These are phyloP conservation scores for Trisateles emortualis DNA, from an alignment of 2,888 invertebrate species.

Conservation along the genomic window DNA sequence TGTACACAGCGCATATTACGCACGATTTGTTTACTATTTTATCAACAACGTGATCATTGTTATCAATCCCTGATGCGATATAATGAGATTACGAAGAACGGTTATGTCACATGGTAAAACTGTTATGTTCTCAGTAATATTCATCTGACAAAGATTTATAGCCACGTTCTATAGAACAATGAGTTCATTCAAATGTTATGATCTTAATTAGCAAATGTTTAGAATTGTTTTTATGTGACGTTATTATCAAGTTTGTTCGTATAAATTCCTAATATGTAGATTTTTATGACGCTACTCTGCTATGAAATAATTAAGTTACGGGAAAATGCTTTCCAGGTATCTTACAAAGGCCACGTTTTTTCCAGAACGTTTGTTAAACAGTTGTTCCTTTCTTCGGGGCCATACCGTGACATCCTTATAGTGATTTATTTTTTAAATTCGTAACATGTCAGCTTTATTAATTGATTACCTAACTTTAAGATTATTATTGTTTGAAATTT, in stretches of 20 bases:
- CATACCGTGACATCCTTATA: too few species aligned
- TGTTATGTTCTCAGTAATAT: conserved; percentile 36
- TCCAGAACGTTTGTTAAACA: too few species aligned
- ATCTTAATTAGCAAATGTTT: background rate
- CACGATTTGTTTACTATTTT: conserved; percentile 49
- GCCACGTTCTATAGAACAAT: background rate
- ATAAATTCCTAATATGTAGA: too few species aligned
- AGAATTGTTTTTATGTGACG: background rate
- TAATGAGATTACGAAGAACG: conserved; percentile 51
- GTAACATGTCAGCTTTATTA: too few species aligned
- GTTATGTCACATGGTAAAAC: conserved; percentile 42
- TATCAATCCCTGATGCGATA: conserved; percentile 45
- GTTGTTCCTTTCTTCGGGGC: too few species aligned
- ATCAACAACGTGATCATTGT: conserved; percentile 49
- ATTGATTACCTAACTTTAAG: too few species aligned
- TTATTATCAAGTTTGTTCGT: background rate
- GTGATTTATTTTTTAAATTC: too few species aligned
- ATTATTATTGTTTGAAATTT: too few species aligned
- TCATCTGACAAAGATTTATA: conserved; percentile 28
- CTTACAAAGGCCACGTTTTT: too few species aligned
- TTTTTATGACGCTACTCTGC: too few species aligned
- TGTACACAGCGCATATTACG: conserved; percentile 33
- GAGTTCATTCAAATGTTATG: background rate
- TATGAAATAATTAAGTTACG: too few species aligned
- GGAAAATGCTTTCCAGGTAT: too few species aligned